These are phyloP conservation scores for Stegodyphus mimosarum DNA, from an alignment of 1,140 invertebrate species.

Conservation along the genomic window DNA sequence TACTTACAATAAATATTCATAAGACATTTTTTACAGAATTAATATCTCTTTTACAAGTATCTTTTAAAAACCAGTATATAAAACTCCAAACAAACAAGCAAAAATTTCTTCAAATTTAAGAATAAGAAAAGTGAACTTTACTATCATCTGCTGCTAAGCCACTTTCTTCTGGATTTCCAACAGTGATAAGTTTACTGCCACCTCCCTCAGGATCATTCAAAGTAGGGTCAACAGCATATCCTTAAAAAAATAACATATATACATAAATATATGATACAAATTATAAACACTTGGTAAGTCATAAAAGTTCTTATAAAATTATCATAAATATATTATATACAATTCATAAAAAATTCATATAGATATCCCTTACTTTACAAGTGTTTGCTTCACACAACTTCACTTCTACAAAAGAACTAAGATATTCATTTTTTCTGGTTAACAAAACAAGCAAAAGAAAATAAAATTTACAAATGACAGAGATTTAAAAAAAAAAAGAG, in stretches of 20 bases:
- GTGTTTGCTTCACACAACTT: too few species aligned
- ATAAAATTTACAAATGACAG: too few species aligned
- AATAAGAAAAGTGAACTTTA: conserved; percentile 4
- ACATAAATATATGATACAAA: not conserved
- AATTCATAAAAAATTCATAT: too few species aligned
- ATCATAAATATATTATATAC: too few species aligned
- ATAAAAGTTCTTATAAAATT: not conserved
- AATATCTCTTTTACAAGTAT: too few species aligned
- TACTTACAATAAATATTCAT: too few species aligned
- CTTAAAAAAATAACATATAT: conserved; percentile 62
- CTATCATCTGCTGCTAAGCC: conserved; percentile 9
- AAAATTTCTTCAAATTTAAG: not conserved
- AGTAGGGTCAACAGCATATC: conserved; percentile 72
- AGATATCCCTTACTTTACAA: too few species aligned
- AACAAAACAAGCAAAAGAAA: too few species aligned
- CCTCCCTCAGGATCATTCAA: conserved; percentile 17
- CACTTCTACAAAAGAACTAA: too few species aligned
- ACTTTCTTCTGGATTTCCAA: not conserved
- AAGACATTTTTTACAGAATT: too few species aligned
- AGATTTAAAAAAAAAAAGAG: too few species aligned
- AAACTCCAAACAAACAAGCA: not conserved
- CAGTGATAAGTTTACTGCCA: conserved; percentile 24
- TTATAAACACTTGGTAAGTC: not conserved
- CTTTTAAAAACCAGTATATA: not conserved
- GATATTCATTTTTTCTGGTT: too few species aligned